Base-by-base conservation (phyloP, 2,113 vertebrate genomes). In the Fregata magnificens region DNA sequence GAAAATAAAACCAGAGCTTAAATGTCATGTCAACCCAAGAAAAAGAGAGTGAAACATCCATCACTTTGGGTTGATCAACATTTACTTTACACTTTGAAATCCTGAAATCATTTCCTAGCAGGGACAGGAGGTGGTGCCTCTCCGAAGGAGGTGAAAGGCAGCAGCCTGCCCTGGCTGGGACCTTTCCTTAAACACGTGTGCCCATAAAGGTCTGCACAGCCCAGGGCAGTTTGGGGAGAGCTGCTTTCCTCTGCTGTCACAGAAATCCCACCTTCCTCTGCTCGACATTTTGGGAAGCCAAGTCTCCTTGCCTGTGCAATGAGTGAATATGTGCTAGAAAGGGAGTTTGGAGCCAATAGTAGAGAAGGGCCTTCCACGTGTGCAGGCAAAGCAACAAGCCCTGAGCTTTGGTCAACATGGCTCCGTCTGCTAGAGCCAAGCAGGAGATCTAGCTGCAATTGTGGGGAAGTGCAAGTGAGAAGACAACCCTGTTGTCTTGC, bases 131-230 rank as follows among this genome's bases (percentile, higher is more conserved):
- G 58, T 38, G 86, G 47, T 40, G 44, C 7, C 47, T 62, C 55
- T 50, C 26, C 1, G 5, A 15, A 52, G 61, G 13, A 42, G 56
- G 50, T 40, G 65, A 73, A 72, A 65, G 63, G 72, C 62, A 50
- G 8, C 0, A 6, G 17, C 26, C 22, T 81, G 83, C 20, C 34
- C 66, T 38, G 70, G 38, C 58, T 19, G 71, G 53, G 53, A 50
- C 1, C 1, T 63, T 72, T 80, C 80, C 79, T 42, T 1, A 2
- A 14, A 7, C 0, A 4, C 5, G 0, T 40, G 20, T 36, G 49
- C 42, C 78, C 20, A 0, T 18, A 26, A 9, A 13, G 61, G 5
- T 49, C 59, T 61, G 72, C 63, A 29, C 32, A 45, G 56, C 47
- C 69, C 18, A 17, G 28, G 44, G 14, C 49, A 31, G 16, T 6